Conservation (phyloP, 2,888 invertebrate species). For the Nemoura dubitans region DNA sequence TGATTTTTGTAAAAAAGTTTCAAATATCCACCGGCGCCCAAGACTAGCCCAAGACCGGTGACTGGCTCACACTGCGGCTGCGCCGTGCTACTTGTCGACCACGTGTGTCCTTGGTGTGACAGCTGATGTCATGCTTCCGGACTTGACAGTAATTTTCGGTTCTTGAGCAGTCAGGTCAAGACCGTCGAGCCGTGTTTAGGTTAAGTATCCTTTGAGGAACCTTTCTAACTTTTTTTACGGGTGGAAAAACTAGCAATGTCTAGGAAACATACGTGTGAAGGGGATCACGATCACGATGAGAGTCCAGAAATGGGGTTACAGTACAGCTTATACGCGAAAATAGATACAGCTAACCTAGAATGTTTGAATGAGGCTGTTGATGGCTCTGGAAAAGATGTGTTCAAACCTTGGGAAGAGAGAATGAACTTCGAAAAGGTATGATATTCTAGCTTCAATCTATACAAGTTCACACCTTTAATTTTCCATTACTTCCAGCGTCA, state of each 20-base stretch:
- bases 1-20: too few relatives aligned
- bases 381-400: conserved; percentile 87
- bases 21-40: too few relatives aligned
- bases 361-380: conserved; percentile 91
- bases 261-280: conserved; percentile 65
- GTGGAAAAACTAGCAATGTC: background rate
- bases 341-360: conserved; percentile 85
- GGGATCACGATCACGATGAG: conserved; percentile 71
- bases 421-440: conserved; percentile 77
- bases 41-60: too few relatives aligned
- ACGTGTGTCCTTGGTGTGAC: too few relatives aligned
- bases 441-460: conserved; percentile 53
- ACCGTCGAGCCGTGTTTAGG: too few relatives aligned
- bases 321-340: conserved; percentile 89
- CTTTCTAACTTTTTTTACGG: too few relatives aligned
- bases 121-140: background rate
- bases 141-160: background rate
- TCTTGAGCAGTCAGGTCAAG: too few relatives aligned
- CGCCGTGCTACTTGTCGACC: too few relatives aligned
- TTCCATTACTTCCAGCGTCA: too few relatives aligned
- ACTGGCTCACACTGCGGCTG: too few relatives aligned
- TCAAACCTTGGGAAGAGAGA: conserved; percentile 91
- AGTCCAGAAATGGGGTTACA: conserved; percentile 76
- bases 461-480: background rate
- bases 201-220: too few relatives aligned